These are phyloP conservation scores for Galagoides demidoff DNA, from an alignment of 2,797 vertebrate species.

Conservation along the genomic window DNA sequence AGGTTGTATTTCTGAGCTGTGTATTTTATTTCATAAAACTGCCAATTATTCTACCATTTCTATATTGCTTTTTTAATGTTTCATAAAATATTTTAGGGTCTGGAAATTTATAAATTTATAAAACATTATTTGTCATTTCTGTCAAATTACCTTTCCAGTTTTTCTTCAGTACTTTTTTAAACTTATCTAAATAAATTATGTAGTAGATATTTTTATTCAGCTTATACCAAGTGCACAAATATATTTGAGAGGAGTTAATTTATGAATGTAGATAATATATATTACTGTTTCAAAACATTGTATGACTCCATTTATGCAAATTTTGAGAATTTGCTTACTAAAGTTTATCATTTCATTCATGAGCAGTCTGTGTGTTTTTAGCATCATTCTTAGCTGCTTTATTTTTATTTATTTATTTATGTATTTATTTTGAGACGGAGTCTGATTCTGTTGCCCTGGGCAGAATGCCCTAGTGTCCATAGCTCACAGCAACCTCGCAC, in stretches of 20 bases:
- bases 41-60: neutral
- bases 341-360: neutral
- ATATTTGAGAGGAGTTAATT: neutral
- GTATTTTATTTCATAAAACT: neutral
- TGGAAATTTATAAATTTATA: constrained; percentile 5
- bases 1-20: neutral
- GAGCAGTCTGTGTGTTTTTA: neutral
- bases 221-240: neutral
- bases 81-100: neutral
- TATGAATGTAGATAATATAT: neutral
- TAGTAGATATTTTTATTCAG: neutral
- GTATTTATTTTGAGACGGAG: too few relatives aligned
- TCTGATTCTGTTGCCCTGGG: too few relatives aligned
- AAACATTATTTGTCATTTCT: neutral
- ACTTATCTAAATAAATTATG: neutral
- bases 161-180: neutral
- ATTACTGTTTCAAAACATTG: neutral
- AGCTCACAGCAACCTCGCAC: too few relatives aligned
- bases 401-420: neutral
- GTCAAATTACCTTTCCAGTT: neutral
- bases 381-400: neutral
- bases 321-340: neutral
- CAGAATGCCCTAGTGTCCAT: too few relatives aligned
- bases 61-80: neutral
- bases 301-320: neutral